Conservation (phyloP, 2,113 vertebrate species). For the Pterocles gutturalis region DNA sequence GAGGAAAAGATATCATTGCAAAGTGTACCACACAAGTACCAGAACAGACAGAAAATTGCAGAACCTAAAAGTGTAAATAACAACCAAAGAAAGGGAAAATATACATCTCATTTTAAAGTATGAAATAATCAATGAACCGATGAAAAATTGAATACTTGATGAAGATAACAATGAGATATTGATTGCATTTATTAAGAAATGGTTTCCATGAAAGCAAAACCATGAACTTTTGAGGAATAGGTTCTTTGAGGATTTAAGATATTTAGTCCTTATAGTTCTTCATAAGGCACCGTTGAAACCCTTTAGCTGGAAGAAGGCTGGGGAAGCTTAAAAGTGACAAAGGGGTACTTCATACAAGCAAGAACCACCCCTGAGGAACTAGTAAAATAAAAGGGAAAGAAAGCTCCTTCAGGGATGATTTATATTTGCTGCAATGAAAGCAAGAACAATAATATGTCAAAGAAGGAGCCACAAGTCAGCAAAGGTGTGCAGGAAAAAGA, state of each 20-base stretch:
- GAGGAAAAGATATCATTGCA: not conserved
- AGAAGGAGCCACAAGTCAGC: not conserved
- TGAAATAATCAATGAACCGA: not conserved
- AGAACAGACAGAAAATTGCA: not conserved
- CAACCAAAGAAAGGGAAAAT: not conserved
- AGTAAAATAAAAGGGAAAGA: not conserved
- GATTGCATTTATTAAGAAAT: not conserved
- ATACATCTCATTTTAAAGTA: not conserved
- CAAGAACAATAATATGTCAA: not conserved
- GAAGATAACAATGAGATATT: not conserved
- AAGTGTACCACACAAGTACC: not conserved
- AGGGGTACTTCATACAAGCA: not conserved
- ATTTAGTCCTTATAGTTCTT: not conserved
- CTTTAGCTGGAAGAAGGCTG: not conserved
- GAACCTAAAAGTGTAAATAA: not conserved
- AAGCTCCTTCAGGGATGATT: not conserved
- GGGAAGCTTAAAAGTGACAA: not conserved
- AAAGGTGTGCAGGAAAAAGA: not conserved
- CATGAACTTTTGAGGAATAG: not conserved
- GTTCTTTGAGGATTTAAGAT: not conserved
- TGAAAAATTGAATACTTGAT: not conserved
- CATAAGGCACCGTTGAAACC: not conserved
- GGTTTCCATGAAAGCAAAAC: not conserved
- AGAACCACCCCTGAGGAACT: constrained; percentile 5
- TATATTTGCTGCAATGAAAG: not conserved